These are phyloP conservation scores for Hyles euphorbiae DNA, from an alignment of 1,140 invertebrate species.

Conservation along the genomic window DNA sequence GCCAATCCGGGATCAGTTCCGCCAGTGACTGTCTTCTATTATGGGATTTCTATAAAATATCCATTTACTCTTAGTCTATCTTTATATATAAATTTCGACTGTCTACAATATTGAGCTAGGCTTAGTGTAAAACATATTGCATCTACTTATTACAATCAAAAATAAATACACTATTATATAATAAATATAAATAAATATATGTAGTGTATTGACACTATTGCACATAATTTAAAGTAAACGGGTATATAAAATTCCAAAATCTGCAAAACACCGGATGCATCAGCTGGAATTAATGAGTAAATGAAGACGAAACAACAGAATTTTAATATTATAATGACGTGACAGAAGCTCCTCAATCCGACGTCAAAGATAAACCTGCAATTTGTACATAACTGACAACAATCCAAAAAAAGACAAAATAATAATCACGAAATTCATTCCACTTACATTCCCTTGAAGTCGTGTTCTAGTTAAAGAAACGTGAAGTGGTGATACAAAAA, in stretches of 20 bases:
- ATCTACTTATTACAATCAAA: background rate
- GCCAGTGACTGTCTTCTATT: conserved; percentile 91
- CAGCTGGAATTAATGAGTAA: conserved; percentile 59
- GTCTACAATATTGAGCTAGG: background rate
- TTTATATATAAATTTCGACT: background rate
- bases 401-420: conserved; percentile 26
- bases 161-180: background rate
- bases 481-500: conserved; percentile 69
- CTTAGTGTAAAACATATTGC: no score
- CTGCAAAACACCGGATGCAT: conserved; percentile 63
- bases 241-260: conserved; percentile 50
- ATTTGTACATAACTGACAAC: conserved; percentile 50
- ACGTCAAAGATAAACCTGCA: conserved; percentile 61
- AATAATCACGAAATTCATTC: conserved; percentile 65
- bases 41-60: conserved; percentile 70
- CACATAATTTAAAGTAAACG: conserved; percentile 1
- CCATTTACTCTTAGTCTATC: conserved; percentile 50
- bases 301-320: conserved; percentile 32
- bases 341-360: conserved; percentile 62
- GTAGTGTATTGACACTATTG: background rate
- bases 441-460: conserved; percentile 66
- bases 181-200: background rate
- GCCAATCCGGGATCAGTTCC: conserved; percentile 97
- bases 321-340: conserved; percentile 52
- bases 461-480: conserved; percentile 48